Percentiles rank a stretch among this genome's conserved stretches.
Evolutionary conservation across 2,797 vertebrate species (phyloP).

Genomic region (Spea hammondii): DNA sequence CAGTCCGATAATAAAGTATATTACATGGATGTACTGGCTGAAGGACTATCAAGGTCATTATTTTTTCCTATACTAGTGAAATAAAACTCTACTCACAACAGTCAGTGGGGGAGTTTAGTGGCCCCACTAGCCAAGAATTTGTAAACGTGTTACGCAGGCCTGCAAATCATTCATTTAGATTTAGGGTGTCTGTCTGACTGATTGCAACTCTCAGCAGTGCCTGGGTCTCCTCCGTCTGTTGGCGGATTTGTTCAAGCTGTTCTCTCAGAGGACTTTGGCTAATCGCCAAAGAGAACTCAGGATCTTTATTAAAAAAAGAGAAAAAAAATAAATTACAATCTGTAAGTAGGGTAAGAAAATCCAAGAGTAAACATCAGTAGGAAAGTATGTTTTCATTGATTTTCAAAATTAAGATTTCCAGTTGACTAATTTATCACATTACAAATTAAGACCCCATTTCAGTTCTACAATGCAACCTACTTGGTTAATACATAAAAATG

Average conservation of each 20-base stretch:
- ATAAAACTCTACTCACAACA: slow-evolving; percentile 41
- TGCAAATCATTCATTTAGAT: slow-evolving; percentile 42
- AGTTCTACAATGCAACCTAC: too few species aligned
- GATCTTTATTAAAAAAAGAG: slow-evolving; percentile 57
- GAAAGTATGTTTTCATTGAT: too few species aligned
- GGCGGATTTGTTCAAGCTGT: slow-evolving; percentile 59
- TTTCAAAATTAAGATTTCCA: too few species aligned
- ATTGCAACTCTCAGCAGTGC: slow-evolving; percentile 60
- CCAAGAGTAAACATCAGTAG: too few species aligned
- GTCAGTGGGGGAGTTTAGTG: slow-evolving; percentile 22
- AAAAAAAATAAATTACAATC: background rate
- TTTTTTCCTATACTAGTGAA: slow-evolving; percentile 23
- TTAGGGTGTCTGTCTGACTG: slow-evolving; percentile 50
- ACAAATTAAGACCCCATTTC: too few species aligned
- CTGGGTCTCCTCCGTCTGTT: slow-evolving; percentile 65
- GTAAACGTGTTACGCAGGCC: slow-evolving; percentile 4
- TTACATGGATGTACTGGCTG: slow-evolving; percentile 7
- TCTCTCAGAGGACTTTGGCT: slow-evolving; percentile 55
- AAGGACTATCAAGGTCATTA: slow-evolving; percentile 10
- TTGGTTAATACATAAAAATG: too few species aligned
- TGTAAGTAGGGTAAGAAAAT: too few species aligned
- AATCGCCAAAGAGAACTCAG: slow-evolving; percentile 61
- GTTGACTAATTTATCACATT: too few species aligned
- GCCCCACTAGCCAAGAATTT: slow-evolving; percentile 34
- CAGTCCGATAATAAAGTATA: background rate